Conservation (phyloP, 2,113 vertebrate genomes). For the Cettia cetti region DNA sequence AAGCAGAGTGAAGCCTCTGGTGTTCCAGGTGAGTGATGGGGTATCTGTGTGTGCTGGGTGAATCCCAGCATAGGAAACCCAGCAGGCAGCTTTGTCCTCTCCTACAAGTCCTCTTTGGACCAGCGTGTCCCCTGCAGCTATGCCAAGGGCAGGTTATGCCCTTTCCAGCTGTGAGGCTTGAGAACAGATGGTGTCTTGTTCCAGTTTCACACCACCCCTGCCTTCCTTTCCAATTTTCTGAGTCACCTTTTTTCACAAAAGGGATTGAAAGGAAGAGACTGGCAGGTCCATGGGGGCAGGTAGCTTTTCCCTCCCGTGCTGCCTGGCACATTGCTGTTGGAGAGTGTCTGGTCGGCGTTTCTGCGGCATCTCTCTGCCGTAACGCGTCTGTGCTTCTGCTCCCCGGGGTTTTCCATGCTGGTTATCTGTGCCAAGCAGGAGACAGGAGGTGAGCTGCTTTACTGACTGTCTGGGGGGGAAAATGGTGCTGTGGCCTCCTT, state of each 20-base stretch:
- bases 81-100: neutral
- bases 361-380: neutral
- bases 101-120: neutral
- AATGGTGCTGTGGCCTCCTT: neutral
- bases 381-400: neutral
- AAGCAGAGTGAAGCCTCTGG: neutral
- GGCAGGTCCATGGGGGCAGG: neutral
- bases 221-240: neutral
- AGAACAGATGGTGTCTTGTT: neutral
- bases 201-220: neutral
- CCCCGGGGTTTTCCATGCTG: neutral
- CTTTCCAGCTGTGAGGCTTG: neutral
- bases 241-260: neutral
- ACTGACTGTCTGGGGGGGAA: neutral
- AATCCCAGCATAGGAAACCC: neutral
- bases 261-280: neutral
- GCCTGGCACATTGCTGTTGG: neutral
- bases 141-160: neutral
- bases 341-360: fast-evolving
- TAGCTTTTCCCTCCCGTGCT: neutral
- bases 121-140: neutral
- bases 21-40: neutral
- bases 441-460: neutral
- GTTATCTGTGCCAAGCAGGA: neutral
- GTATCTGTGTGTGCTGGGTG: neutral